Evolutionary conservation across 2,113 vertebrate species (phyloP), one percentile per base, ranked within the genome.

Genomic region (Equus quagga): DNA sequence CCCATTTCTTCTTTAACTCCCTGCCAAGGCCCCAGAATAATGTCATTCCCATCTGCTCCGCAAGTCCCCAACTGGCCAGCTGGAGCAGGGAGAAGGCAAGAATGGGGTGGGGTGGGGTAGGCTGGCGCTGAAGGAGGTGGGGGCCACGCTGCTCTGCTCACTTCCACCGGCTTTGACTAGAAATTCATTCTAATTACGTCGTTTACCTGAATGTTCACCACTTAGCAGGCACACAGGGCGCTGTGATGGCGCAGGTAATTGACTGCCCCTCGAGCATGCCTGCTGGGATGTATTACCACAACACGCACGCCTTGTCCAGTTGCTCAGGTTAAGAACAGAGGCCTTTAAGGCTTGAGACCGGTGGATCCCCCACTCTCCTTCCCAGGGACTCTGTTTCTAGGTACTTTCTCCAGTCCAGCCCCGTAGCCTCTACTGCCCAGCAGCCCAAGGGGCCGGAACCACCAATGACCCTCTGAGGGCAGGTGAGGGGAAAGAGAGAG

Each of bases 191-290:
- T 31, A 5, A 41, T n/a, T 8, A 0, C 6, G 4, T 15, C 6
- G 0, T 21, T 18, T 51, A 6, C 54, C 19, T 3, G 33, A 44
- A 8, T 0, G 23, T 64, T 14, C 21, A 54, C 33, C 56, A 0
- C 3, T 18, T 5, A 24, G 24, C 70, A 3, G 72, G 14, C 33
- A 46, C 8, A 2, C 8, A 0, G 11, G 58, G 79, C 2, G 0
- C 78, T 10, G 2, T 0, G 3, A 26, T 12, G 0, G 3, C 36
- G 65, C 19, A 1, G 41, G 0, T 5, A 18, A 12, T 8, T 7
- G 51, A 7, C 73, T 18, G 62, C 13, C 44, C 73, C 56, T 33
- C n/a, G 24, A 2, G 24, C 69, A 3, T 2, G 1, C 21, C 79
- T 41, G 58, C 67, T 2, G 18, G 1, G 5, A 21, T 10, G 23